Evolutionary conservation across 2,888 invertebrate species (phyloP).

Genomic region (Megalurothrips usitatus): DNA sequence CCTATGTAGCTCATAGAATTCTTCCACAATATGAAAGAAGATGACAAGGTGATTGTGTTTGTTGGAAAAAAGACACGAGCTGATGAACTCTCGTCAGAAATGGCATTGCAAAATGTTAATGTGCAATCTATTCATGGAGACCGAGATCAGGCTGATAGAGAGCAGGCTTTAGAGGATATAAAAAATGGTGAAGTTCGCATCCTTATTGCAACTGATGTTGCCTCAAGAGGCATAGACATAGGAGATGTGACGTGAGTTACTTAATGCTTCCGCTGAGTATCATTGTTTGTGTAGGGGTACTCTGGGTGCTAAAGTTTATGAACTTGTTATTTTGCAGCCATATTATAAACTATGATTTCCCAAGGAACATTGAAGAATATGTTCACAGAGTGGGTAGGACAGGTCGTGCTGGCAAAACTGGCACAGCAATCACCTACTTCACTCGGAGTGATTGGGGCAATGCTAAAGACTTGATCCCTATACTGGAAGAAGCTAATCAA

Average conservation of each 20-base stretch:
- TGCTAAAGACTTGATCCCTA: slow-evolving; percentile 74
- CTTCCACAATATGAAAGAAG: slow-evolving; percentile 60
- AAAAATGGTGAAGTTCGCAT: slow-evolving; percentile 73
- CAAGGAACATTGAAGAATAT: slow-evolving; percentile 91
- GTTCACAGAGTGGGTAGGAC: slow-evolving; percentile 95
- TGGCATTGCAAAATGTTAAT: slow-evolving; percentile 62
- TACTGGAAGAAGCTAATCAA: slow-evolving; percentile 80
- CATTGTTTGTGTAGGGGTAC: too few species aligned
- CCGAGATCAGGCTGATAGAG: slow-evolving; percentile 65
- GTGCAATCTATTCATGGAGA: slow-evolving; percentile 87
- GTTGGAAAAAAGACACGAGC: slow-evolving; percentile 81
- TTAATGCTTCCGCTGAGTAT: background rate
- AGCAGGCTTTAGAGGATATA: slow-evolving; percentile 74
- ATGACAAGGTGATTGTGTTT: slow-evolving; percentile 86
- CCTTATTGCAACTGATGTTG: slow-evolving; percentile 91
- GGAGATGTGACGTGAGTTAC: slow-evolving; percentile 68
- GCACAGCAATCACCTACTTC: slow-evolving; percentile 77
- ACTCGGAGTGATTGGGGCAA: slow-evolving; percentile 77
- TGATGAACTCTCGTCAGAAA: slow-evolving; percentile 75
- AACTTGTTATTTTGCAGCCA: slow-evolving; percentile 51
- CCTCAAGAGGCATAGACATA: slow-evolving; percentile 89
- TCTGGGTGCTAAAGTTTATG: background rate
- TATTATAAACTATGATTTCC: slow-evolving; percentile 91
- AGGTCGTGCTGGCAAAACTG: slow-evolving; percentile 83
- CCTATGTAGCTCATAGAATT: slow-evolving; percentile 61